phyloP scores from a whole-genome alignment of 1,140 invertebrate genomes.

The Lepidurus arcticus region DNA sequence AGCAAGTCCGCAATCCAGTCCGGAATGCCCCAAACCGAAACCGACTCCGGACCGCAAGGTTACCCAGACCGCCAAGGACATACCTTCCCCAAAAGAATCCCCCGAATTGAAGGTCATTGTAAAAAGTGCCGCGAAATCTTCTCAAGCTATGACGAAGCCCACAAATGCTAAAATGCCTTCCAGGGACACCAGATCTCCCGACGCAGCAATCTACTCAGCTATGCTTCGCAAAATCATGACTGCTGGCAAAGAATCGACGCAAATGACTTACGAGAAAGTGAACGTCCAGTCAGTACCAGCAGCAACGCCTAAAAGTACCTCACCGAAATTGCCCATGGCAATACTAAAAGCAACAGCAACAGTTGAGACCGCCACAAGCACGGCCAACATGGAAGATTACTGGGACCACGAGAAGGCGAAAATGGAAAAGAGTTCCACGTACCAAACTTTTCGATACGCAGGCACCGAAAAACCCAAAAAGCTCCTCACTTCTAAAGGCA shows the following conservation, averaged over 20 bases:
- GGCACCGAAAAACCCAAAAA: conserved; percentile 28
- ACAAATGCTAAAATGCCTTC: neutral
- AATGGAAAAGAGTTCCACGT: conserved; percentile 42
- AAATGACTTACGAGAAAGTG: conserved; percentile 31
- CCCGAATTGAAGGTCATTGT: neutral
- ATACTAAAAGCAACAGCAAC: neutral
- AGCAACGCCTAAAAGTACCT: neutral
- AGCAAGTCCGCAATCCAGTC: neutral
- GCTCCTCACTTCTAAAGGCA: conserved; percentile 56
- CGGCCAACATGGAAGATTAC: conserved; percentile 33
- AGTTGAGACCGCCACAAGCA: neutral
- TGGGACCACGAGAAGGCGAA: conserved; percentile 39
- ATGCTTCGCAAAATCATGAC: conserved; percentile 3
- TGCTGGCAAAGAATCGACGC: neutral
- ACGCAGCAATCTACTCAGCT: neutral
- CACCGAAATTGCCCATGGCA: neutral
- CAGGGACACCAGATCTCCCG: neutral
- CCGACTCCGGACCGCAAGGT: neutral
- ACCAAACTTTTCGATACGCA: conserved; percentile 19
- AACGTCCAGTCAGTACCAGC: conserved; percentile 38
- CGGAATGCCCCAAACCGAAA: neutral
- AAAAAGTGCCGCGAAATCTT: neutral
- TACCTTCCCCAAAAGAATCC: neutral
- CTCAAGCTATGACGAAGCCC: neutral
- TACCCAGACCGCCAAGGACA: neutral